Percentiles rank a stretch among this genome's conserved stretches.
Conservation (phyloP, 2,113 vertebrate species). For the Psophia crepitans region DNA sequence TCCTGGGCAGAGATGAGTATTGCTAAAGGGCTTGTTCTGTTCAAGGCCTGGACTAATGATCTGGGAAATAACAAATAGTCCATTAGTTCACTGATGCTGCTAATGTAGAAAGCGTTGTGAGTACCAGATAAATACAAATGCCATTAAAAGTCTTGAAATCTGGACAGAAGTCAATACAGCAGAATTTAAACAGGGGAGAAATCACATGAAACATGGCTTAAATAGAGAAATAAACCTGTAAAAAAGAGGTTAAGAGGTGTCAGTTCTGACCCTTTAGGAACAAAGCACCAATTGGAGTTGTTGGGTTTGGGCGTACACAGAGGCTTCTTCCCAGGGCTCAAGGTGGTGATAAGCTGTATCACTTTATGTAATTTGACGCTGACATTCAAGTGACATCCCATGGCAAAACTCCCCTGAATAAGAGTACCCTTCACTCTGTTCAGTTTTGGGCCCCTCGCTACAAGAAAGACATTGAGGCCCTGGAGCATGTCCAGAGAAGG, state of each 20-base stretch:
- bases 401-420: not conserved
- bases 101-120: not conserved
- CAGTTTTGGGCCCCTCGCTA: too few relatives aligned
- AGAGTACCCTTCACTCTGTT: too few relatives aligned
- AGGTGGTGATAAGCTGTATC: not conserved
- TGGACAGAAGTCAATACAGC: not conserved
- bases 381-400: not conserved
- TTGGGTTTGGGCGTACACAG: not conserved
- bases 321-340: not conserved
- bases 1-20: not conserved
- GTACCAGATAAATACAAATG: not conserved
- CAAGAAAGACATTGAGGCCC: too few relatives aligned
- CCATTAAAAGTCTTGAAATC: not conserved
- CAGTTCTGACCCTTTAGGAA: not conserved
- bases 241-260: not conserved
- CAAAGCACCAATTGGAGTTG: fast-evolving
- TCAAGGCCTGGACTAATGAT: not conserved
- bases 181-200: not conserved
- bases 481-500: too few relatives aligned
- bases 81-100: slow-evolving; percentile 27
- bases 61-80: not conserved
- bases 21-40: not conserved
- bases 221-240: not conserved
- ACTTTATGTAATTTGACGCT: not conserved
- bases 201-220: not conserved